phyloP scores from a whole-genome alignment of 1,140 invertebrate genomes.

The Drosophila simulans region DNA sequence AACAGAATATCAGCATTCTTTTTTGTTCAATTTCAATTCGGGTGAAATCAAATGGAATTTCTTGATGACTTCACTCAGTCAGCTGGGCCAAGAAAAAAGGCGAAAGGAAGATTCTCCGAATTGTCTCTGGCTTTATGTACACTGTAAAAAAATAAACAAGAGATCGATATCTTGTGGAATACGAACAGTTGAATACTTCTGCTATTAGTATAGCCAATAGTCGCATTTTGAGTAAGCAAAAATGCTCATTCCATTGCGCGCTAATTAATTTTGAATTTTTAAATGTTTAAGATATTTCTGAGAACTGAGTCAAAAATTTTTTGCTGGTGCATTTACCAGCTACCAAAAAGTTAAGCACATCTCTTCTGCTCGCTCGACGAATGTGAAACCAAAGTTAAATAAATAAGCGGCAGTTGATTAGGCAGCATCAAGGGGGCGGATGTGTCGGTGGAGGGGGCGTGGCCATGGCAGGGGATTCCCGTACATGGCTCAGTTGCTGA shows the following conservation, averaged over 20 bases:
- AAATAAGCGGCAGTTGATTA: constrained; percentile 79
- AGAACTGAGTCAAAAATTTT: background rate
- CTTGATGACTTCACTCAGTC: constrained; percentile 37
- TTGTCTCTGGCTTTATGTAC: constrained; percentile 1
- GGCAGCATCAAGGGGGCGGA: constrained; percentile 20
- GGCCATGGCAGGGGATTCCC: constrained; percentile 1
- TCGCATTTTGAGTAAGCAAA: background rate
- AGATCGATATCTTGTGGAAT: too few species aligned
- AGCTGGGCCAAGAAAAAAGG: background rate
- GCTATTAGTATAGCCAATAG: too few species aligned
- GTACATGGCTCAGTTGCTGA: constrained; percentile 19
- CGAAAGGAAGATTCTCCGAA: background rate
- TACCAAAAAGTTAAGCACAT: constrained; percentile 37
- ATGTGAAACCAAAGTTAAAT: constrained; percentile 79
- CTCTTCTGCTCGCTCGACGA: constrained; percentile 45
- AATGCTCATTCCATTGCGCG: too few species aligned
- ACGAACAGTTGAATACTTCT: too few species aligned
- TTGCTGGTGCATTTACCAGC: background rate
- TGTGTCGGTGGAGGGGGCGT: background rate
- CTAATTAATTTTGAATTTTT: too few species aligned
- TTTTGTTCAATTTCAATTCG: constrained; percentile 19
- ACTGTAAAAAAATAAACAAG: constrained; percentile 3
- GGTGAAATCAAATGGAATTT: constrained; percentile 53
- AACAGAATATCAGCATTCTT: constrained; percentile 22
- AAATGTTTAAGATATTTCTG: background rate